Percentiles rank a stretch among this genome's conserved stretches.
Evolutionary conservation across 2,888 invertebrate species (phyloP).

Genomic region (Drosophila colorata): DNA sequence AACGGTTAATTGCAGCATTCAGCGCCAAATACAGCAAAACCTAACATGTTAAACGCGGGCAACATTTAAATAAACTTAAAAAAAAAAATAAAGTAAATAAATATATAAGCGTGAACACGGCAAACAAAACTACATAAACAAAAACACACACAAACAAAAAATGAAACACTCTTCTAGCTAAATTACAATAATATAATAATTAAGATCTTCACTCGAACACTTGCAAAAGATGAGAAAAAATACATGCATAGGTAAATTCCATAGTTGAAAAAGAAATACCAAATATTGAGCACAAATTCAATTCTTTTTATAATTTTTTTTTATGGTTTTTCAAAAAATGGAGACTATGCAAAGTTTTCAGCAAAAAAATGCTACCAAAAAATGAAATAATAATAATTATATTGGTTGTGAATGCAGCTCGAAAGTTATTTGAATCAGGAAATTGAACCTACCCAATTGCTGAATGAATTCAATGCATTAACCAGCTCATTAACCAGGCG

Average conservation of each 20-base stretch:
- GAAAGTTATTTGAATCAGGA: conserved; percentile 70
- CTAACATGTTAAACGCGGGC: conserved; percentile 50
- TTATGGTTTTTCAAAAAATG: conserved; percentile 13
- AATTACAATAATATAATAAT: conserved; percentile 73
- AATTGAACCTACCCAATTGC: conserved; percentile 58
- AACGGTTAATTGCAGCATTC: conserved; percentile 51
- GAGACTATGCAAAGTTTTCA: not conserved
- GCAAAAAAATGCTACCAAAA: conserved; percentile 11
- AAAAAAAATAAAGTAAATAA: conserved; percentile 37
- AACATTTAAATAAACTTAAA: conserved; percentile 57
- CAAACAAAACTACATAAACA: conserved; percentile 25
- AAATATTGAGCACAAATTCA: conserved; percentile 51
- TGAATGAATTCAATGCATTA: conserved; percentile 63
- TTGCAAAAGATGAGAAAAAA: conserved; percentile 22
- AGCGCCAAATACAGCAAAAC: conserved; percentile 49
- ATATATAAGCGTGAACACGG: conserved; percentile 40
- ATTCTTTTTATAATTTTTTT: conserved; percentile 24
- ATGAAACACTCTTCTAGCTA: conserved; percentile 67
- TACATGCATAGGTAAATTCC: conserved; percentile 60
- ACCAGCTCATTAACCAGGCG: conserved; percentile 28
- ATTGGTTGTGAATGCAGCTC: conserved; percentile 80
- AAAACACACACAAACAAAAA: conserved; percentile 24
- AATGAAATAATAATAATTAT: conserved; percentile 64
- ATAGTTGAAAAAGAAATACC: conserved; percentile 39
- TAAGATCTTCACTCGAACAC: conserved; percentile 73